A percentile compares a stretch with the other conserved stretches of the same genome.
These are phyloP conservation scores for Mongoloraphidia duomilia DNA, from an alignment of 2,888 invertebrate species.

Conservation along the genomic window DNA sequence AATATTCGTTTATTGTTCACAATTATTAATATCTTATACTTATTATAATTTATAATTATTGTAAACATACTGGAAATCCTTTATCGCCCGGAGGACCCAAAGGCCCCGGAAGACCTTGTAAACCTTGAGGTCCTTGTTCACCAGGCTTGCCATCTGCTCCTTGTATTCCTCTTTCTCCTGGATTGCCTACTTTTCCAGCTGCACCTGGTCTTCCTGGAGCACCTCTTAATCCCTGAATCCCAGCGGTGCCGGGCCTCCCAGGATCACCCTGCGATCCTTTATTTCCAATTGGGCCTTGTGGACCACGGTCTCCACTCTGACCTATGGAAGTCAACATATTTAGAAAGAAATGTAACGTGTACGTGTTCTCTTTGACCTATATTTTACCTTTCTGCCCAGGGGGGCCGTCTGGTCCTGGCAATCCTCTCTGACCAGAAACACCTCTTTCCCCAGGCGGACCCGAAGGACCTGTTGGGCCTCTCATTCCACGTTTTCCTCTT, in stretches of 20 bases:
- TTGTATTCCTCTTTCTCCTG: constrained; percentile 58
- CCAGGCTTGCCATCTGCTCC: constrained; percentile 80
- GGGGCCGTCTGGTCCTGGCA: constrained; percentile 65
- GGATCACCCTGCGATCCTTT: constrained; percentile 46
- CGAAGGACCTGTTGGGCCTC: constrained; percentile 58
- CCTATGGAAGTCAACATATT: constrained; percentile 26
- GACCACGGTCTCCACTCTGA: constrained; percentile 55
- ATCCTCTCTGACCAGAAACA: constrained; percentile 44
- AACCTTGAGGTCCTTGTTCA: constrained; percentile 64
- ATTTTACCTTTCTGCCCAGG: constrained; percentile 51
- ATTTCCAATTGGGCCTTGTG: constrained; percentile 45
- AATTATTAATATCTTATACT: too few species aligned
- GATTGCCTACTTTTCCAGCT: constrained; percentile 51
- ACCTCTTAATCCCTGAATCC: constrained; percentile 44
- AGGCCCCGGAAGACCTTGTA: constrained; percentile 65
- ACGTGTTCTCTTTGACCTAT: neutral
- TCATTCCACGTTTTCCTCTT: constrained; percentile 62
- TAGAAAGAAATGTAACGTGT: neutral
- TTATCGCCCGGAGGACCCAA: constrained; percentile 66
- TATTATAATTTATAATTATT: too few species aligned
- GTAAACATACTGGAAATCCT: constrained; percentile 45
- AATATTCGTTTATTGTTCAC: too few species aligned
- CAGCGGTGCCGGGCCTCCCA: constrained; percentile 42
- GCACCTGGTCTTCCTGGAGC: constrained; percentile 54
- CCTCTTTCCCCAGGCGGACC: constrained; percentile 65